Evolutionary conservation across 2,113 vertebrate genomes (phyloP), one percentile per base, ranked within the genome.

Genomic region (Carassius gibelio): DNA sequence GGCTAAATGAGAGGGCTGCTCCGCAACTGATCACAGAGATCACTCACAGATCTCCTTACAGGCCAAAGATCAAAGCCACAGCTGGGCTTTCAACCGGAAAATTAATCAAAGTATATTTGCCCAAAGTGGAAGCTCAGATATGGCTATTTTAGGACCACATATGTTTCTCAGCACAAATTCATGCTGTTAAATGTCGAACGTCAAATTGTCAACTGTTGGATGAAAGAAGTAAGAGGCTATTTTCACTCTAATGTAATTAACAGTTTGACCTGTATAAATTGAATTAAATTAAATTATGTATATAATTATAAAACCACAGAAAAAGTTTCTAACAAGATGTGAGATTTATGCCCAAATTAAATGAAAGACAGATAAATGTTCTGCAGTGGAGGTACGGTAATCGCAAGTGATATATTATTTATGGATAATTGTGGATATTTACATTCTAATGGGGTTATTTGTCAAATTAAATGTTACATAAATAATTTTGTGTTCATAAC

Each of bases 61-160:
- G 50, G 72, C 59, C 74, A 82, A 72, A 82, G 71, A 83, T 83
- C 85, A 86, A 86, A 86, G 80, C 34, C 81, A 78, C 61, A 83
- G 81, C 72, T 83, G 85, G 74, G 23, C 50, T 83, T 52, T 83
- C 81, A 64, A 83, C 74, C 9, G 74, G 34, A 75, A 57, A 64
- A 83, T 78, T 38, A 50, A 83, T 78, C 85, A 83, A 57, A 81
- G 75, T 66, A 62, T 77, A 84, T 78, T 76, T 84, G 26, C 59
- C 3, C 50, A 84, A 78, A 55, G 15, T 57, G n/a, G 75, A 77
- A 77, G 83, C 15, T 36, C 61, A 78, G 75, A 38, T 74, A 77
- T 78, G 75, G 34, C 8, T 72, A 4, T 48, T 74, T 45, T 13
- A 72, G 10, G 36, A 72, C 10, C 36, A n/a, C 9, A n/a, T 21